Percentiles rank a stretch among this genome's conserved stretches.
These are phyloP conservation scores for Heptranchias perlo DNA, from an alignment of 2,113 vertebrate species.

Conservation along the genomic window DNA sequence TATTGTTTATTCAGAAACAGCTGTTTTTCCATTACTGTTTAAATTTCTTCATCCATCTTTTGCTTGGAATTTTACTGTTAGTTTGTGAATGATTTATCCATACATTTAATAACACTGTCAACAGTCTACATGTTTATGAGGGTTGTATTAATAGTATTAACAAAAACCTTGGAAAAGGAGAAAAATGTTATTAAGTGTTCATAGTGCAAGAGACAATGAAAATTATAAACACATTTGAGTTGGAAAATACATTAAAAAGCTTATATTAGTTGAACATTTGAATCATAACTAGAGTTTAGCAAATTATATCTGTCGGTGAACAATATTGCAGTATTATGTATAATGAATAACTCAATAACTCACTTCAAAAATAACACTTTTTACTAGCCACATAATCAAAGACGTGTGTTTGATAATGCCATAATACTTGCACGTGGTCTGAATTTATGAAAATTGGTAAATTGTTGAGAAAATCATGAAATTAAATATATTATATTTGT, in stretches of 20 bases:
- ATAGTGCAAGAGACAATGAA: not conserved
- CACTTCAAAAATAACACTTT: not conserved
- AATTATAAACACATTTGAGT: not conserved
- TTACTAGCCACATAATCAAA: not conserved
- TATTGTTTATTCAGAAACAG: not conserved
- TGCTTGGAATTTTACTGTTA: not conserved
- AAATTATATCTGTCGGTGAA: not conserved
- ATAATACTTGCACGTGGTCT: not conserved
- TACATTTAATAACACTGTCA: not conserved
- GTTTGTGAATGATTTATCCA: not conserved
- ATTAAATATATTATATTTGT: not conserved
- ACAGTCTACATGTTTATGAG: not conserved
- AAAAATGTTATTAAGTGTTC: not conserved
- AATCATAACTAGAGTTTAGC: not conserved
- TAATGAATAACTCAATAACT: not conserved
- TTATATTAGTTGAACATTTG: slow-evolving; percentile 16
- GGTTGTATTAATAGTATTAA: not conserved
- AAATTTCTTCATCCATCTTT: not conserved
- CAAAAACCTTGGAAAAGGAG: not conserved
- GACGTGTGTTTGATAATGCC: not conserved
- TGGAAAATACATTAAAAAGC: not conserved
- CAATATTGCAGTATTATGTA: not conserved
- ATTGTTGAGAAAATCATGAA: not conserved
- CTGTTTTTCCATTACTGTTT: not conserved
- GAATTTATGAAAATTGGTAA: not conserved